phyloP scores from a whole-genome alignment of 2,888 invertebrate genomes.

The Synanthedon myopaeformis region DNA sequence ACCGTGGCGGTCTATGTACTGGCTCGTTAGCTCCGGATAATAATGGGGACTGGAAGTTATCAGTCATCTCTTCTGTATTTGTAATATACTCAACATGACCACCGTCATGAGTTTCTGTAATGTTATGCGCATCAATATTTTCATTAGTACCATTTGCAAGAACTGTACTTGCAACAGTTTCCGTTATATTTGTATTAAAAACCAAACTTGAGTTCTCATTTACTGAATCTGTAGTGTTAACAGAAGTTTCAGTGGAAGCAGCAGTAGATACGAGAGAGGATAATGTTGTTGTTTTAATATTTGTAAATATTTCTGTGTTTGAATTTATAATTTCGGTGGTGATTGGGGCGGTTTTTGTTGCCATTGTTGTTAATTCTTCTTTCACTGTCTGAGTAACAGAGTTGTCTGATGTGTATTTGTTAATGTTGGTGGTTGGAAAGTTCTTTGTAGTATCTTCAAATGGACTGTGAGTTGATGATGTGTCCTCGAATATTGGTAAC shows the following conservation, averaged over 20 bases:
- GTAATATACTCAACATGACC: slow-evolving; percentile 13
- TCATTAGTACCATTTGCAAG: neutral
- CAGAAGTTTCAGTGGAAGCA: neutral
- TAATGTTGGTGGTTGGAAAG: neutral
- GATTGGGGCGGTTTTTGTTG: neutral
- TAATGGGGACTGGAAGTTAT: slow-evolving; percentile 56
- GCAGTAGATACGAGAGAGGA: neutral
- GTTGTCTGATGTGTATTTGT: neutral
- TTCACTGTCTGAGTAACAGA: neutral
- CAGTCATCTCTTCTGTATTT: slow-evolving; percentile 29
- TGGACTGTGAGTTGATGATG: neutral
- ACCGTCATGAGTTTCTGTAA: slow-evolving; percentile 5
- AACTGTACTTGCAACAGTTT: neutral
- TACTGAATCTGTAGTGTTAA: neutral
- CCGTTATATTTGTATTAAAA: neutral
- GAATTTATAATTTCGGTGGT: neutral
- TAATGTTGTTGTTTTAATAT: neutral
- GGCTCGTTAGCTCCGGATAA: slow-evolving; percentile 57
- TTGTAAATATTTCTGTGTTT: neutral
- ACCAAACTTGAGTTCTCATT: neutral
- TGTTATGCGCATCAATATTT: slow-evolving; percentile 1
- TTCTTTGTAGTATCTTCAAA: slow-evolving; percentile 6
- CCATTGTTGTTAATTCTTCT: neutral
- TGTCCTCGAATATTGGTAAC: slow-evolving; percentile 23
- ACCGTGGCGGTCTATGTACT: slow-evolving; percentile 45